Base-by-base conservation (phyloP, 2,888 invertebrate genomes). In the Drosophila phalerata region DNA sequence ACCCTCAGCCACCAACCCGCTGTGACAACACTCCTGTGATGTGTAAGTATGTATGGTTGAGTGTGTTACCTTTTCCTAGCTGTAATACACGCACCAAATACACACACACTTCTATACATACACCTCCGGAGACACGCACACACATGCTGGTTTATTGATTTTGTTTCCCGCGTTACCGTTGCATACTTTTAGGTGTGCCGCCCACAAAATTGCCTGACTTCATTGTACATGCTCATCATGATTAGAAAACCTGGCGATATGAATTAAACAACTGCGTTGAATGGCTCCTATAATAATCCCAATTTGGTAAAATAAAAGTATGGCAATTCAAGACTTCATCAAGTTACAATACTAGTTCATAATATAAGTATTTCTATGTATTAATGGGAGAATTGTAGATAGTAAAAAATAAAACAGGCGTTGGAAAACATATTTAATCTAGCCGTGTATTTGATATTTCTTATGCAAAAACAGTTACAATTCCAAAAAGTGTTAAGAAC, bases 141-240 rank as follows among this genome's bases (percentile, higher is more conserved):
- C 42, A 71, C 52, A 34, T 22, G 52, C 30, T 43, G 62, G 40
- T 42, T 61, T 85, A 84, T 85, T 83, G 78, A 88, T 88, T 88
- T 88, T 82, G 11, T 62, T 45, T 32, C 10, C 38, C 43, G 15
- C 53, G 15, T 52, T 51, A 52, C 55, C 10, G 38, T 64, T 55
- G 69, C 67, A 48, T 64, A 60, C 65, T 78, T 68, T 71, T 56
- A 61, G 71, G 68, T 49, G 49, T 60, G 60, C 48, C 73, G 58
- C 63, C 72, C 63, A 71, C 58, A 71, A 69, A 49, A 62, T 69
- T 53, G 43, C 40, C 40, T 37, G 17, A 13, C 32, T 28, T 60
- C 22, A 51, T 68, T 61, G 53, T 55, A 57, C 42, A 64, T 64
- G 49, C 51, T 70, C 65, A 63, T 72, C 67, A 66, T 58, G 72